Base-by-base conservation (phyloP, 1,140 invertebrate genomes). In the Heliconius eleuchia region DNA sequence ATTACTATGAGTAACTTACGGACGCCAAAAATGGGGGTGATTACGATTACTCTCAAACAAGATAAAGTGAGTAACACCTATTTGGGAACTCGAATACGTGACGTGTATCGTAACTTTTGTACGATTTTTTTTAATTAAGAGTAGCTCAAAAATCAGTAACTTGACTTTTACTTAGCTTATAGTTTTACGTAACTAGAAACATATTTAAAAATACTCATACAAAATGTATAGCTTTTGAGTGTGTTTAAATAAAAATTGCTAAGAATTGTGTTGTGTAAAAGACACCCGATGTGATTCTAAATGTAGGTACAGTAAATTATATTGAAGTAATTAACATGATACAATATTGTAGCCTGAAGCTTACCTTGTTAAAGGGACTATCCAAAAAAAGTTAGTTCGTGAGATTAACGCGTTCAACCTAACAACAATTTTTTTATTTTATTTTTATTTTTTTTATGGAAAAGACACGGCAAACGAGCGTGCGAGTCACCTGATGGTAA, bases 1-100 rank as follows among this genome's bases (percentile, higher is more conserved):
- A 23, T 76, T 60, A 74, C 84, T 85, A 86, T 87, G 86, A 87
- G 84, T 87, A 85, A 87, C 82, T 84, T 80, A 78, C 76, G 73
- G 71, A 78, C 73, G 55, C 84, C 84, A 80, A 85, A 87, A 84
- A 86, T 82, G 85, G 85, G 70, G 60, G 34, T 77, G 73, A 75
- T 83, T 86, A 83, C 79, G 77, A 84, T 81, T 66, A 66, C 60
- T 66, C 30, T 30, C 23, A 66, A 66, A 30, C 9, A 66, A 66
- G 60, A 66, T 66, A 6, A 66, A 30, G 5, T 66, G 60, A 66
- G 27, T 66, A 66, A 72, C 71, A 72, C 19, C 19, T 34, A 71
- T 72, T 19, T 42, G 37, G 71, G 71, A 39, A 72, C 34, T n/a
- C 6, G 7, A 9, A 71, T 3, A 71, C 37, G 34, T 55, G 52